A percentile compares a stretch with the other conserved stretches of the same genome.
Evolutionary conservation across 2,113 vertebrate genomes (phyloP).

Genomic region (Motacilla alba): DNA sequence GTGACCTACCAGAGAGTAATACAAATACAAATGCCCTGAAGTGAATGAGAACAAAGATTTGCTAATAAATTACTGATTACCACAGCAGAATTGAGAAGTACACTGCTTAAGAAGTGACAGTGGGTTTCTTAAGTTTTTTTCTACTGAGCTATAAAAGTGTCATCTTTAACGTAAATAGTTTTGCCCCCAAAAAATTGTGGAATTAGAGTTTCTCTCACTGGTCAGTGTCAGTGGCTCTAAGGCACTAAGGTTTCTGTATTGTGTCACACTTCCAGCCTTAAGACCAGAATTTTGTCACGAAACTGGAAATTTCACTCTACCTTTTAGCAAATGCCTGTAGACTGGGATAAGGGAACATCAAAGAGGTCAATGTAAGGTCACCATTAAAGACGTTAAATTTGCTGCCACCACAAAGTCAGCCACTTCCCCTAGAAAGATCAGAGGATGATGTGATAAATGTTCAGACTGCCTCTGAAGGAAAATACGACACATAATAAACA

Average conservation of each 20-base stretch:
- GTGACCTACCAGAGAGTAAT: background rate
- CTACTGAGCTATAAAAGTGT: background rate
- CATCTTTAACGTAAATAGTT: background rate
- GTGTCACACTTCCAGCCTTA: background rate
- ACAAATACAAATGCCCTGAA: background rate
- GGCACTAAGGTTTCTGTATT: background rate
- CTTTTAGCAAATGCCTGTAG: background rate
- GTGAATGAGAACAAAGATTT: background rate
- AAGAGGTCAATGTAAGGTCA: background rate
- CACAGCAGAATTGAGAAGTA: background rate
- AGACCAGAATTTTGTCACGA: background rate
- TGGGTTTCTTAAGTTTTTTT: background rate
- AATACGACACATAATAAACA: background rate
- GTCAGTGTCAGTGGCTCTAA: background rate
- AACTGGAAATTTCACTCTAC: background rate
- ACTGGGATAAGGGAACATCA: background rate
- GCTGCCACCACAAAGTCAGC: background rate
- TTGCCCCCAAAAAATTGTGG: background rate
- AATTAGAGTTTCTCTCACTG: background rate
- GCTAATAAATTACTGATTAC: background rate
- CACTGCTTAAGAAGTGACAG: background rate
- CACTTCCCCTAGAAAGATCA: background rate
- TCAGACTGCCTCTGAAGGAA: background rate
- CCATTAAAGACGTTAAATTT: background rate
- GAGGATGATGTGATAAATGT: background rate